Evolutionary conservation across 2,888 invertebrate genomes (phyloP), one percentile per base, ranked within the genome.

Genomic region (Drosophila dives): DNA sequence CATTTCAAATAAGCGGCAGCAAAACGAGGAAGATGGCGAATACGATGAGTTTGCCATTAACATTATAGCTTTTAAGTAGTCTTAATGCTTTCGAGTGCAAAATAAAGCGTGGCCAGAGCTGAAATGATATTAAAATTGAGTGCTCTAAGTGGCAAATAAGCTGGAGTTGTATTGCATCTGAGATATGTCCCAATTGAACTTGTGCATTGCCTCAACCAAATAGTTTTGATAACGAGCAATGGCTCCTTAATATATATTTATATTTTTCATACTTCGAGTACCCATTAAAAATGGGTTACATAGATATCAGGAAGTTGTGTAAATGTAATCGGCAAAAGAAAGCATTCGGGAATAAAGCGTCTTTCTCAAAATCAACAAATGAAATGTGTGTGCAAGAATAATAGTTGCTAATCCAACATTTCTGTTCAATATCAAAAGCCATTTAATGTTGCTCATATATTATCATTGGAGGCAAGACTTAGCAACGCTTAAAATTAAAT

Each of bases 31-130:
- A 7, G 23, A 51, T 20, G 34, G 34, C 49, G 42, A 26, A 33
- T 29, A 51, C 45, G 40, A 55, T 74, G 62, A 68, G 66, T 77
- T 71, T 29, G 58, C 58, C 74, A 71, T 69, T 67, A 72, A 62
- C 74, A 66, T 70, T 72, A 49, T 36, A 62, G 54, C 42, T 45
- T 62, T 74, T 69, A 69, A 74, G 79, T 59, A 55, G 73, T 68
- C 69, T 54, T 68, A 68, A 76, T 64, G 60, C 74, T 53, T 12
- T 67, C 78, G 49, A 76, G 63, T 63, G 67, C 63, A 11, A 56
- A 45, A 63, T 61, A 61, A 53, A 55, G 38, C 26, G 10, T 10
- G 29, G 53, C 36, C 60, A 49, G 20, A 49, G 36, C 66, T 40
- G 38, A 4, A 51, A 66, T 38, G 45, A 53, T 60, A 73, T 64